Evolutionary conservation across 1,140 invertebrate genomes (phyloP).

Genomic region (Battus philenor): DNA sequence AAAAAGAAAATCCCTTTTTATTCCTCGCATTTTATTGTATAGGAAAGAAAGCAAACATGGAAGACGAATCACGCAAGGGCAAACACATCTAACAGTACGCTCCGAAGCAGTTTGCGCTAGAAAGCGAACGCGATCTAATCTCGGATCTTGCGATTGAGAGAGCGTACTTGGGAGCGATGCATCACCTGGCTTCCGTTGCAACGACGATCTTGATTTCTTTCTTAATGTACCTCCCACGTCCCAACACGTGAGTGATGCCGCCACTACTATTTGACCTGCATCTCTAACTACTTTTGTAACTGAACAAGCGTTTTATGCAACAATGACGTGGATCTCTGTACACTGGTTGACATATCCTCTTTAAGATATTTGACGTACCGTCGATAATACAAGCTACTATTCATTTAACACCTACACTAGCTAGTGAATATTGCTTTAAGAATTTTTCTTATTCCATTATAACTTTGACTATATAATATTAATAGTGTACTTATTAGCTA

Average conservation of each 20-base stretch:
- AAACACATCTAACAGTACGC: slow-evolving; percentile 32
- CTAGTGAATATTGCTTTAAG: slow-evolving; percentile 40
- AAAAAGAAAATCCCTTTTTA: slow-evolving; percentile 12
- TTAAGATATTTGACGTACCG: slow-evolving; percentile 33
- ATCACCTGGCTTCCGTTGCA: slow-evolving; percentile 68
- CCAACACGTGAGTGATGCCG: slow-evolving; percentile 33
- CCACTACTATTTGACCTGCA: slow-evolving; percentile 31
- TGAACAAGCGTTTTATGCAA: slow-evolving; percentile 15
- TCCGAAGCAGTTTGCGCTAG: slow-evolving; percentile 46
- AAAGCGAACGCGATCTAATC: slow-evolving; percentile 59
- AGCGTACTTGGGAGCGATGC: slow-evolving; percentile 48
- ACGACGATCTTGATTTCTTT: slow-evolving; percentile 63
- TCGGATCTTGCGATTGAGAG: slow-evolving; percentile 53
- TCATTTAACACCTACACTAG: slow-evolving; percentile 50
- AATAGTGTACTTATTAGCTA: slow-evolving; percentile 13
- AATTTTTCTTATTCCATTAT: slow-evolving; percentile 25
- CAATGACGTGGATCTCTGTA: slow-evolving; percentile 21
- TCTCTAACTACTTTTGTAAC: slow-evolving; percentile 14
- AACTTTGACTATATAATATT: slow-evolving; percentile 10
- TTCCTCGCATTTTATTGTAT: slow-evolving; percentile 16
- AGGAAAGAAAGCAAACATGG: slow-evolving; percentile 6
- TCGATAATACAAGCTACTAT: slow-evolving; percentile 38
- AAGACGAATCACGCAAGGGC: slow-evolving; percentile 37
- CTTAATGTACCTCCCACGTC: slow-evolving; percentile 57
- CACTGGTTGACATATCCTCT: slow-evolving; percentile 25